Percentiles rank a stretch among this genome's conserved stretches.
Evolutionary conservation across 2,888 invertebrate species (phyloP).

Genomic region (Beris chalybata): DNA sequence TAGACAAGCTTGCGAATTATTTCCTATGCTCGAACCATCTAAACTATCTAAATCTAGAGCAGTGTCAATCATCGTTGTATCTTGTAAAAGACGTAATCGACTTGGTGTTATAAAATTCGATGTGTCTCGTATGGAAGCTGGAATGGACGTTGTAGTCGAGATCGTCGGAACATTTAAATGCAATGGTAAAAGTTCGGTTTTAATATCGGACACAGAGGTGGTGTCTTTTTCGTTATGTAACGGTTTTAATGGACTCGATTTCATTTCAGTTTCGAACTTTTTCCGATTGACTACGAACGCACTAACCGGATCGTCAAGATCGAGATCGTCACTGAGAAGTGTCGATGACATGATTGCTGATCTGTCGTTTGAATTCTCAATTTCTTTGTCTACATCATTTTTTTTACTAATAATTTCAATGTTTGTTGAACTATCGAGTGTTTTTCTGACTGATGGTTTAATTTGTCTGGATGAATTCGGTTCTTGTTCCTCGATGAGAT

Average conservation of each 20-base stretch:
- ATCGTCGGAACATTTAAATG: conserved; percentile 3
- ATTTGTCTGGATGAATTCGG: conserved; percentile 18
- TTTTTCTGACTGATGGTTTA: background rate
- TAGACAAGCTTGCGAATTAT: conserved; percentile 68
- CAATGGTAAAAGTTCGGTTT: conserved; percentile 11
- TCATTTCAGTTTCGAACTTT: conserved; percentile 25
- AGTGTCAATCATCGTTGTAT: conserved; percentile 89
- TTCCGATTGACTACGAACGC: conserved; percentile 48
- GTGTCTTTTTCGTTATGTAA: conserved; percentile 1
- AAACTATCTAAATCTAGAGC: conserved; percentile 85
- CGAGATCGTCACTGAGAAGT: conserved; percentile 54
- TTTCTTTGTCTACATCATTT: conserved; percentile 21
- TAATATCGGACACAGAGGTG: background rate
- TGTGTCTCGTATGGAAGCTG: background rate
- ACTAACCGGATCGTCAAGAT: conserved; percentile 55
- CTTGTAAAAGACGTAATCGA: conserved; percentile 75
- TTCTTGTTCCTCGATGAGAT: conserved; percentile 50
- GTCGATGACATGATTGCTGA: conserved; percentile 49
- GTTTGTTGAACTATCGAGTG: background rate
- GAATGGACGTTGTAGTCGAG: background rate
- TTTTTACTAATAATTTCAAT: conserved; percentile 8
- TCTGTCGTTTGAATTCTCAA: conserved; percentile 20
- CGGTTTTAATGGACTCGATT: background rate
- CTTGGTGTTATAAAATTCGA: conserved; percentile 66
- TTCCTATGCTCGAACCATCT: conserved; percentile 72